These are phyloP conservation scores for Hydrozoanthus tunicans DNA, from an alignment of 64 coral and sea anemone species.

Conservation along the genomic window DNA sequence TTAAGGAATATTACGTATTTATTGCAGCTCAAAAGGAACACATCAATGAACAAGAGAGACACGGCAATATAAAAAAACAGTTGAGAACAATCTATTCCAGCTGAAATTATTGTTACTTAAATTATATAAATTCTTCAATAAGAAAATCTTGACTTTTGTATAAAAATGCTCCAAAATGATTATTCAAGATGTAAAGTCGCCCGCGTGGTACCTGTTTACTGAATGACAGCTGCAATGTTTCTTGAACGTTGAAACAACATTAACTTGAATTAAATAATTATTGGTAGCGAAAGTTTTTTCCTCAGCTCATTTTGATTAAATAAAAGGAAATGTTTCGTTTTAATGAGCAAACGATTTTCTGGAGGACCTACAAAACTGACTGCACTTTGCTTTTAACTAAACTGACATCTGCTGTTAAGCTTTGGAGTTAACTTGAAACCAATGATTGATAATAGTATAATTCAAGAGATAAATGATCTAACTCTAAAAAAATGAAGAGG, in stretches of 20 bases:
- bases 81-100: background rate
- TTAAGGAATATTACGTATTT: constrained; percentile 35
- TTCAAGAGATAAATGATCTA: constrained; percentile 42
- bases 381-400: constrained; percentile 5
- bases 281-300: too few species aligned
- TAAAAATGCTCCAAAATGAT: background rate
- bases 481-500: background rate
- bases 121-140: background rate
- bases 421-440: constrained; percentile 35
- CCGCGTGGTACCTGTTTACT: background rate
- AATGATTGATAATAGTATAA: constrained; percentile 43
- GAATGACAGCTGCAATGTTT: background rate
- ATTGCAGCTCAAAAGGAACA: constrained; percentile 9
- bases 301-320: too few species aligned
- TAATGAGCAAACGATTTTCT: background rate
- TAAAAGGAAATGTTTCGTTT: background rate
- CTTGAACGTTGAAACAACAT: background rate
- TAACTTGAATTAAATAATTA: background rate
- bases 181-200: background rate
- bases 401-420: constrained; percentile 11
- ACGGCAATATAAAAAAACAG: background rate
- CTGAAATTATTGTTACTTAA: background rate
- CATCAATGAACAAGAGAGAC: background rate
- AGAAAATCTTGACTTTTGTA: constrained; percentile 4
- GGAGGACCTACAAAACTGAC: background rate